Conservation (phyloP, 2,888 invertebrate genomes). For the Entomobrya proxima region DNA sequence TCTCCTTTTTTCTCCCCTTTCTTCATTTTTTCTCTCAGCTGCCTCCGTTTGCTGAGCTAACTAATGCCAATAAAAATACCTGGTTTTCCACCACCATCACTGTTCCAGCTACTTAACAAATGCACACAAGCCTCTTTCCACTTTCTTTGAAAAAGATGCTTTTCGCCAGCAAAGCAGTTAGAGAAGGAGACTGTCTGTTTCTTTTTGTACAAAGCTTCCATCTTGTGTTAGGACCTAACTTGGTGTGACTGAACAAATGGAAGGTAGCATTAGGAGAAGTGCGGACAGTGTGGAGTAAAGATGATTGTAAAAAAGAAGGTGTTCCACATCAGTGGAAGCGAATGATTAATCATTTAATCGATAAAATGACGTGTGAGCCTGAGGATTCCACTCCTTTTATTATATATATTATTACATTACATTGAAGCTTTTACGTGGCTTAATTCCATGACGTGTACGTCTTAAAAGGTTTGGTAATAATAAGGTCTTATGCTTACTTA, state of each 20-base stretch:
- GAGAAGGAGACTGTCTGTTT: not conserved
- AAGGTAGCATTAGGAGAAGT: not conserved
- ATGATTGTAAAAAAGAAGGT: slow-evolving; percentile 22
- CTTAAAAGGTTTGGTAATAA: slow-evolving; percentile 1
- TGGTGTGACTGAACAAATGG: not conserved
- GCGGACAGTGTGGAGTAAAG: not conserved
- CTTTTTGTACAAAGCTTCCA: slow-evolving; percentile 1
- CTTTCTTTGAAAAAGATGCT: not conserved
- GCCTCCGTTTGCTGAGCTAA: slow-evolving; percentile 1
- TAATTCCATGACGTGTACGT: not conserved
- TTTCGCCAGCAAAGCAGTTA: not conserved
- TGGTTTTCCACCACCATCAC: slow-evolving; percentile 2
- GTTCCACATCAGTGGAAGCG: slow-evolving; percentile 64
- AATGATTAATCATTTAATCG: slow-evolving; percentile 75
- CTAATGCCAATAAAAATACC: slow-evolving; percentile 41
- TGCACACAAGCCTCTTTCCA: not conserved
- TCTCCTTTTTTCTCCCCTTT: not conserved
- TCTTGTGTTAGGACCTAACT: not conserved
- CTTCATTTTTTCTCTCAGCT: slow-evolving; percentile 3
- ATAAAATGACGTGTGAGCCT: slow-evolving; percentile 69
- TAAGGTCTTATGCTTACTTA: no score
- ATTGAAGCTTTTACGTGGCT: not conserved
- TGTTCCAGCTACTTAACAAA: not conserved
- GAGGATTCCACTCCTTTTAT: slow-evolving; percentile 44
- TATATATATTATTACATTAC: not conserved